Evolutionary conservation across 2,888 invertebrate species (phyloP).

Genomic region (Micoletzkya japonica): DNA sequence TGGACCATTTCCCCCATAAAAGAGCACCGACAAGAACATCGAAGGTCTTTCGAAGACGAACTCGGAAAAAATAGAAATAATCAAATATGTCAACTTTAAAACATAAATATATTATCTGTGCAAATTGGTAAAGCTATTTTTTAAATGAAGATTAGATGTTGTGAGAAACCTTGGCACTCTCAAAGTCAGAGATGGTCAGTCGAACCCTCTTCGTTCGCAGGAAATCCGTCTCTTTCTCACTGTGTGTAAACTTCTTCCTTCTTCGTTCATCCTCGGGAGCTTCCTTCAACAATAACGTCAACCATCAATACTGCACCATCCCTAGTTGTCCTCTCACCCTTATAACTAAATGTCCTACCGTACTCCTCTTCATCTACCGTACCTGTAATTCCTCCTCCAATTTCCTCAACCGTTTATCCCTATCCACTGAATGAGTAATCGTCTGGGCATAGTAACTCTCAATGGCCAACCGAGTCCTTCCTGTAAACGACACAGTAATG

Average conservation of each 20-base stretch:
- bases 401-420: constrained; percentile 77
- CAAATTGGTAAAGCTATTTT: too few species aligned
- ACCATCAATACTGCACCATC: too few species aligned
- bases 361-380: too few species aligned
- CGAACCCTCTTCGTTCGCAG: constrained; percentile 90
- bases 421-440: constrained; percentile 93
- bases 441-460: constrained; percentile 99
- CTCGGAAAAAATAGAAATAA: too few species aligned
- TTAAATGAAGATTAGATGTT: too few species aligned
- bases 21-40: too few species aligned
- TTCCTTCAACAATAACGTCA: constrained; percentile 30
- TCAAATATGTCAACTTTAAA: too few species aligned
- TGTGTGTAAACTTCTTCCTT: constrained; percentile 90
- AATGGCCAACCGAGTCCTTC: constrained; percentile 94
- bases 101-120: too few species aligned
- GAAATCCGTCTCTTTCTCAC: constrained; percentile 97
- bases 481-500: constrained; percentile 32
- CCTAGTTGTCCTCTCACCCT: too few species aligned
- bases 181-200: constrained; percentile 94
- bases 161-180: constrained; percentile 77
- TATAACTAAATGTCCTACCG: too few species aligned
- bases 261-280: constrained; percentile 72
- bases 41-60: too few species aligned
- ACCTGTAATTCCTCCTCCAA: constrained; percentile 79
- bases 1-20: constrained; percentile 66